Conservation (phyloP, 64 coral and sea anemone species). For the Dendrophyllia cribrosa region DNA sequence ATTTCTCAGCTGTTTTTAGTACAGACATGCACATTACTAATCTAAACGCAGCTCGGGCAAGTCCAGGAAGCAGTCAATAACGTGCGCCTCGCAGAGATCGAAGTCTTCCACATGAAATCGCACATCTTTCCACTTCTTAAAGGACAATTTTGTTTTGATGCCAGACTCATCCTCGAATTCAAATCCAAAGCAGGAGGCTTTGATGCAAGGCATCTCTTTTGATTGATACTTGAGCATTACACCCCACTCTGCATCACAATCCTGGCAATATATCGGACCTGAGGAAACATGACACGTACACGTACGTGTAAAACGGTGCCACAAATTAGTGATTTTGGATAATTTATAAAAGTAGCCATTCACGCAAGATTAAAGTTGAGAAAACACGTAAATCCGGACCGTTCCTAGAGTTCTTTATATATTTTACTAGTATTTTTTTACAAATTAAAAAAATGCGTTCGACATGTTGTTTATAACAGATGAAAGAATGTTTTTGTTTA, state of each 20-base stretch:
- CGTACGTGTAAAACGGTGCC: no score
- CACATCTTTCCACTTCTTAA: slow-evolving; percentile 54
- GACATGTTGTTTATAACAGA: no score
- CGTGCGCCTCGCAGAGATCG: slow-evolving; percentile 1
- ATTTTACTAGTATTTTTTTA: no score
- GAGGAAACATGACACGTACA: not conserved
- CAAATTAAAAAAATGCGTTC: no score
- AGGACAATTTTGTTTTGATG: not conserved
- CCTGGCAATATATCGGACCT: slow-evolving; percentile 50
- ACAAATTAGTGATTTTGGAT: no score
- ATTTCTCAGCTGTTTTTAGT: not conserved
- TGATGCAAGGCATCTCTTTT: slow-evolving; percentile 45
- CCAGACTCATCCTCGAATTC: slow-evolving; percentile 15
- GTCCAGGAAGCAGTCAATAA: not conserved
- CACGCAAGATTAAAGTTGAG: no score
- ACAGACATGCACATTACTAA: not conserved
- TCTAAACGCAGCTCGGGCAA: slow-evolving; percentile 20
- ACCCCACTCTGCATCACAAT: slow-evolving; percentile 67
- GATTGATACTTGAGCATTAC: slow-evolving; percentile 47
- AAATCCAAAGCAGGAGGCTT: slow-evolving; percentile 40
- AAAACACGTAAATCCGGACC: no score
- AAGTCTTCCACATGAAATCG: slow-evolving; percentile 24
- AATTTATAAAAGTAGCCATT: no score
- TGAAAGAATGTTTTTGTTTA: no score
- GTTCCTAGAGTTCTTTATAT: no score